Evolutionary conservation across 2,888 invertebrate genomes (phyloP).

Genomic region (Lasioglossum villosulum): DNA sequence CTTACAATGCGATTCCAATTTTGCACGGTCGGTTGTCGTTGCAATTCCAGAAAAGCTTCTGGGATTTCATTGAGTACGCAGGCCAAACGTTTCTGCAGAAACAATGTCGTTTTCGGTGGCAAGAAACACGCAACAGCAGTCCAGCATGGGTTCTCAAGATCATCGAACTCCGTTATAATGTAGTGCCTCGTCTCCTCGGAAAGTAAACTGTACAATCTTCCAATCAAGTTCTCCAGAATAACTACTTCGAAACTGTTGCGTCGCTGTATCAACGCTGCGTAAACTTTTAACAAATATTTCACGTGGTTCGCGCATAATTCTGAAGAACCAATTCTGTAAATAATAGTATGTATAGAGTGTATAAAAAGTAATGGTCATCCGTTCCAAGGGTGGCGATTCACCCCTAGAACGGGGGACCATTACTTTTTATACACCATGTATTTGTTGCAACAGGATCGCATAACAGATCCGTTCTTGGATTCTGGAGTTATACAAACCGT

Average conservation of each 20-base stretch:
- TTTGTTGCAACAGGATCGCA: not conserved
- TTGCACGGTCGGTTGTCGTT: slow-evolving; percentile 69
- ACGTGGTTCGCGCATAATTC: slow-evolving; percentile 76
- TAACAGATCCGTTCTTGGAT: not conserved
- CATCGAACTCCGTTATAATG: slow-evolving; percentile 62
- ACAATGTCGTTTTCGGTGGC: slow-evolving; percentile 58
- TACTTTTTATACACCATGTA: too few species aligned
- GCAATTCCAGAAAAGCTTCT: slow-evolving; percentile 46
- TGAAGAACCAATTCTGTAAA: slow-evolving; percentile 74
- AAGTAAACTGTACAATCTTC: slow-evolving; percentile 75
- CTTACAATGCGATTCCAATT: slow-evolving; percentile 77
- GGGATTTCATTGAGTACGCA: slow-evolving; percentile 27
- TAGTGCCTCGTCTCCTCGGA: slow-evolving; percentile 69
- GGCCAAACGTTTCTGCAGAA: slow-evolving; percentile 54
- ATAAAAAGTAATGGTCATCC: too few species aligned
- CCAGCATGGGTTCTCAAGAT: slow-evolving; percentile 50
- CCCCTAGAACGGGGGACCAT: too few species aligned
- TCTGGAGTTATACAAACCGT: slow-evolving; percentile 67
- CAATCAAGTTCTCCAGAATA: slow-evolving; percentile 74
- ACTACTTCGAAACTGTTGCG: slow-evolving; percentile 70
- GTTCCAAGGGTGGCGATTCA: too few species aligned
- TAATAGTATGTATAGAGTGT: not conserved
- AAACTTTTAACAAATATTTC: slow-evolving; percentile 74
- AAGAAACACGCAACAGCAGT: slow-evolving; percentile 55
- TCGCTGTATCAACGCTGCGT: slow-evolving; percentile 69